Conservation (phyloP, 2,888 invertebrate genomes). For the Euplexia lucipara region DNA sequence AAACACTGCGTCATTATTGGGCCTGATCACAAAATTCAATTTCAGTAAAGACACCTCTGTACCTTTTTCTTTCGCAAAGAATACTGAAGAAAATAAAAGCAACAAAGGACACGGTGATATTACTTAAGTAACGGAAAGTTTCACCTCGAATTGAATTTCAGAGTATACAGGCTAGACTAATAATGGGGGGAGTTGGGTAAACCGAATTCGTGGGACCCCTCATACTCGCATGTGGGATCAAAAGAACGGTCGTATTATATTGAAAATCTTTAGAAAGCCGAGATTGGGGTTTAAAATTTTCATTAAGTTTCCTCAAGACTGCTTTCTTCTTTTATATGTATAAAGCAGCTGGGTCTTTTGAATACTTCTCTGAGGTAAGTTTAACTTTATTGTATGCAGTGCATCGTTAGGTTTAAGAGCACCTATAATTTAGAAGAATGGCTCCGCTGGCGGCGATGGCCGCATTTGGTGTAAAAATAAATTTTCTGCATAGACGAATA, state of each 20-base stretch:
- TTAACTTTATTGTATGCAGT: slow-evolving; percentile 59
- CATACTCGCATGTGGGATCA: slow-evolving; percentile 66
- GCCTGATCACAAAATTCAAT: slow-evolving; percentile 53
- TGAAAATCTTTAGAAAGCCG: slow-evolving; percentile 64
- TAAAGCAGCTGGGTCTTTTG: slow-evolving; percentile 50
- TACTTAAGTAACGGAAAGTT: slow-evolving; percentile 65
- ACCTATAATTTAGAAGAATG: slow-evolving; percentile 33
- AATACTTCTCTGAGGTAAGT: slow-evolving; percentile 53
- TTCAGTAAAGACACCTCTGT: slow-evolving; percentile 46
- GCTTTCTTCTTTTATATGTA: slow-evolving; percentile 47
- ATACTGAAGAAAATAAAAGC: slow-evolving; percentile 61
- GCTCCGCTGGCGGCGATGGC: slow-evolving; percentile 13
- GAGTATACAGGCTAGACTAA: slow-evolving; percentile 70
- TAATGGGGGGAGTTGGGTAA: slow-evolving; percentile 61
- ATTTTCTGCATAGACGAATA: slow-evolving; percentile 25
- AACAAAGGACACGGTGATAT: slow-evolving; percentile 66
- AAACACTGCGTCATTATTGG: neutral
- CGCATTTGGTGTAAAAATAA: slow-evolving; percentile 42
- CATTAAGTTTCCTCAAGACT: slow-evolving; percentile 62
- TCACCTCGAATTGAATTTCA: slow-evolving; percentile 70
- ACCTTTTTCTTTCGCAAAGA: slow-evolving; percentile 49
- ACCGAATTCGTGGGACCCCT: slow-evolving; percentile 61
- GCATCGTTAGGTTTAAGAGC: slow-evolving; percentile 43
- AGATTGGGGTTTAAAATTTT: slow-evolving; percentile 66
- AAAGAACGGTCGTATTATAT: slow-evolving; percentile 65